phyloP scores from a whole-genome alignment of 2,113 vertebrate genomes.

The Elaphurus davidianus region DNA sequence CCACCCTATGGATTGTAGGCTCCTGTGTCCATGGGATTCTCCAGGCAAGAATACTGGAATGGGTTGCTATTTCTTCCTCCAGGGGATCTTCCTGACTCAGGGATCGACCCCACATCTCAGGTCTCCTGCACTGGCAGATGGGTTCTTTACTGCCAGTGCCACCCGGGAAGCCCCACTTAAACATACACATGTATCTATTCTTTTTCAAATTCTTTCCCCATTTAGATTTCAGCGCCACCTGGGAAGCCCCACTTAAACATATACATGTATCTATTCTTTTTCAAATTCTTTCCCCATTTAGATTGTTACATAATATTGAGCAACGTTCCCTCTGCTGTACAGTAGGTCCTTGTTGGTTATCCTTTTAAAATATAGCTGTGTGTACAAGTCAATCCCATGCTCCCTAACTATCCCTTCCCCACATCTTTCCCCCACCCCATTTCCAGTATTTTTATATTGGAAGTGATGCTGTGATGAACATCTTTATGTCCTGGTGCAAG shows the following conservation, averaged over 20 bases:
- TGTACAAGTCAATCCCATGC: neutral
- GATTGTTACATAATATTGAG: neutral
- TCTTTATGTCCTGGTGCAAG: neutral
- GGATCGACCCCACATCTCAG: neutral
- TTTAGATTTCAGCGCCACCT: neutral
- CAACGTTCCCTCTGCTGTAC: neutral
- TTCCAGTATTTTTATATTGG: neutral
- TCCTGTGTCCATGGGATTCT: neutral
- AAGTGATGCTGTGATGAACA: neutral
- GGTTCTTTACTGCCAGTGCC: neutral
- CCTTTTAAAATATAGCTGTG: neutral
- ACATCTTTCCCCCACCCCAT: neutral
- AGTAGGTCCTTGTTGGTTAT: neutral
- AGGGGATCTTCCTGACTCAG: neutral
- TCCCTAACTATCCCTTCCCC: neutral
- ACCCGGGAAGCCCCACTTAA: neutral
- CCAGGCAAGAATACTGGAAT: neutral
- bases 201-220: neutral
- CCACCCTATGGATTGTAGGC: neutral
- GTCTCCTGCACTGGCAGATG: neutral
- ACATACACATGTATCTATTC: neutral
- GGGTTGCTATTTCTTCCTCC: neutral
- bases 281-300: neutral
- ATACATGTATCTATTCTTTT: neutral
- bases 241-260: neutral